Evolutionary conservation across 2,888 invertebrate genomes (phyloP).

Genomic region (Latrodectus elegans): DNA sequence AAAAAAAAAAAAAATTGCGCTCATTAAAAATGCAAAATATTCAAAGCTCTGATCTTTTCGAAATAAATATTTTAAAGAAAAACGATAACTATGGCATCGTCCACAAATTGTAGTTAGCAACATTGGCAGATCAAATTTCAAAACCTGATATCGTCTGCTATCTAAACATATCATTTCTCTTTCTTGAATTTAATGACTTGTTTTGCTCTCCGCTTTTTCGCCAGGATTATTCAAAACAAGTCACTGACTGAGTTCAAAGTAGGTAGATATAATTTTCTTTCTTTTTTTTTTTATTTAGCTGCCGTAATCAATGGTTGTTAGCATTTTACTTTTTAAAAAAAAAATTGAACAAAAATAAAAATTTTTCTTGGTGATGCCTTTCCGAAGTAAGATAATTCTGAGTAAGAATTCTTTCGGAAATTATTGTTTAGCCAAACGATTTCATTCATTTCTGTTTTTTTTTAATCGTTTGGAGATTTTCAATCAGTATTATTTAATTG

Average conservation of each 20-base stretch:
- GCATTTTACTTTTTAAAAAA: too few species aligned
- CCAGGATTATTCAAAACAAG: neutral
- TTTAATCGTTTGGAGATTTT: too few species aligned
- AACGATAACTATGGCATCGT: neutral
- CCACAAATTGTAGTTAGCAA: neutral
- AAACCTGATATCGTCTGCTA: neutral
- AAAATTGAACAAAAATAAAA: too few species aligned
- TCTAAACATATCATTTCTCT: constrained; percentile 2
- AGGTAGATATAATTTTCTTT: too few species aligned
- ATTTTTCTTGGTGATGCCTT: too few species aligned
- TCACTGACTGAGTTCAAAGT: neutral
- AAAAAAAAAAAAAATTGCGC: neutral
- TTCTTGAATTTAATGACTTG: neutral
- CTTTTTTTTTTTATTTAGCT: too few species aligned
- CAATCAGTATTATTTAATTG: too few species aligned
- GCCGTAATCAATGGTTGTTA: too few species aligned
- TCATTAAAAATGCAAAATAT: constrained; percentile 1
- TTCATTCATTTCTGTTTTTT: too few species aligned
- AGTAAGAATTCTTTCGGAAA: too few species aligned
- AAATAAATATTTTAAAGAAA: neutral
- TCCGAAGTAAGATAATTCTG: too few species aligned
- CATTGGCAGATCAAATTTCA: neutral
- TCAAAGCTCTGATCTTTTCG: neutral
- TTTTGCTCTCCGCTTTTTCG: neutral
- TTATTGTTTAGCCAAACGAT: too few species aligned